phyloP scores from a whole-genome alignment of 2,797 vertebrate species.

The Gobionotothen gibberifrons region DNA sequence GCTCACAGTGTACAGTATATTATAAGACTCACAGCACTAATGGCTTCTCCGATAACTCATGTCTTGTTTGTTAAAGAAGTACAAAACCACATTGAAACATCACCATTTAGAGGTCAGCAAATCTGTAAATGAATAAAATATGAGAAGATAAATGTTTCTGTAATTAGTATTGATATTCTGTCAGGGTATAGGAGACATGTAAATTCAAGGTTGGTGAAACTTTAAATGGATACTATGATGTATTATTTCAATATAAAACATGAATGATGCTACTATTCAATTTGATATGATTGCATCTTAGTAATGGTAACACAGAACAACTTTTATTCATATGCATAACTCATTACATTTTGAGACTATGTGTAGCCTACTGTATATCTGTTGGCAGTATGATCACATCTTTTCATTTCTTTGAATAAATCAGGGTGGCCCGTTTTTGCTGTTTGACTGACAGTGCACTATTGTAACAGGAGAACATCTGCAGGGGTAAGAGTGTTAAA shows the following conservation, averaged over 20 bases:
- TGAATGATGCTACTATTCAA: conserved; percentile 43
- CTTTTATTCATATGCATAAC: conserved; percentile 3
- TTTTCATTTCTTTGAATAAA: neutral
- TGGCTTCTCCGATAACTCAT: conserved; percentile 25
- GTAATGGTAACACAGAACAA: conserved; percentile 15
- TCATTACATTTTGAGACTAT: conserved; percentile 29
- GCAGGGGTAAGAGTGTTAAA: neutral
- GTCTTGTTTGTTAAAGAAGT: conserved; percentile 31
- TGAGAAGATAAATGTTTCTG: conserved; percentile 46
- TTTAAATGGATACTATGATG: conserved; percentile 51
- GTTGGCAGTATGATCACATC: neutral
- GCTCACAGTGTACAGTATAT: conserved; percentile 8
- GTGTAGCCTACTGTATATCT: neutral
- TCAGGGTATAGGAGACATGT: conserved; percentile 41
- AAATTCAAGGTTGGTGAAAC: conserved; percentile 31
- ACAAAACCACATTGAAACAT: conserved; percentile 25
- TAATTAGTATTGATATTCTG: conserved; percentile 58
- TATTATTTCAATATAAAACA: conserved; percentile 49
- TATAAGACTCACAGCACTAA: conserved; percentile 26
- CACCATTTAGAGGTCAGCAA: conserved; percentile 46
- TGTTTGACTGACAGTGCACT: conserved; percentile 1
- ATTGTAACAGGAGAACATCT: neutral
- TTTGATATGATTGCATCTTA: conserved; percentile 45
- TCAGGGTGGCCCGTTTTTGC: neutral
- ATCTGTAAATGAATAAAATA: conserved; percentile 60